Evolutionary conservation across 2,797 vertebrate genomes (phyloP), one percentile per base, ranked within the genome.

Genomic region (Pangasius macronema): DNA sequence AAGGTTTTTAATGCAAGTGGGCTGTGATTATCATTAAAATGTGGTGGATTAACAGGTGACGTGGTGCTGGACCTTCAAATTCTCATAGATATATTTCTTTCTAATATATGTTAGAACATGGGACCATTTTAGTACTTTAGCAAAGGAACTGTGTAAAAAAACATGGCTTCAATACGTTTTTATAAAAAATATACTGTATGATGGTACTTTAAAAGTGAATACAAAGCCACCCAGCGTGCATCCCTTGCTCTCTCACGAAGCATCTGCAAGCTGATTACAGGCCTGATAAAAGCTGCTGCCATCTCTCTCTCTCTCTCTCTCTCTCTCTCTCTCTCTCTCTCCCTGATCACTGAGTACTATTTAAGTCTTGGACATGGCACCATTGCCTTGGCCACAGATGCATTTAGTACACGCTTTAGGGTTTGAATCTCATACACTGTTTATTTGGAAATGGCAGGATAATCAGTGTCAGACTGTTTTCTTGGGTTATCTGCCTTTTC

Each of bases 221-320:
- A 30, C 75, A 22, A 5, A 79, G 8, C 70, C 16, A 87, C 68
- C 53, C n/a, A 30, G 63, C 16, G 5, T 84, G 42, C 63, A 3
- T 75, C 67, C 30, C 10, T 81, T 24, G 36, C 49, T 57, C 36
- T 22, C 46, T 86, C 65, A 53, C 39, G 27, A 70, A 72, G 30
- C 83, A 85, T 87, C 79, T 33, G 42, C 53, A 88, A 72, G 16
- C 53, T 85, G 85, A 90, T 87, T 88, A 88, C 76, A 90, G 86
- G 77, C 82, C 85, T 80, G 85, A 90, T 90, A 85, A 87, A 88
- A 84, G 82, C 61, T n/a, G 77, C 13, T 36, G 51, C 49, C 22
- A 49, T 79, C 51, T 36, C 51, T 79, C 51, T 79, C 75, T 77
- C 73, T 53, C 49, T 53, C 51, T 53, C 27, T 53, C 27, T 53